These are phyloP conservation scores for Lycocerus yunnanus DNA, from an alignment of 2,888 invertebrate genomes.

Conservation along the genomic window DNA sequence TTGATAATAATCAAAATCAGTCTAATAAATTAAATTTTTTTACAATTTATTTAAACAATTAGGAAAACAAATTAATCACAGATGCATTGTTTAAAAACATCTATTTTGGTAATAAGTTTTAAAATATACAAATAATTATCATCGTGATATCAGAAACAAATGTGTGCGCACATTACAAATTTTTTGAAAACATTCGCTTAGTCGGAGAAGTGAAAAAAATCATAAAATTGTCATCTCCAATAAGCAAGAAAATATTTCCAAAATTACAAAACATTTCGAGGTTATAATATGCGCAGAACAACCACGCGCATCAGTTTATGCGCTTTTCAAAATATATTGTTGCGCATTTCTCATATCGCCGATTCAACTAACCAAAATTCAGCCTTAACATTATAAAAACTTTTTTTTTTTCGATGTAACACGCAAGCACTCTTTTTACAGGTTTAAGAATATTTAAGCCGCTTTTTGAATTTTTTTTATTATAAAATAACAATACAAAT, in stretches of 20 bases:
- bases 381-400: not conserved
- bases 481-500: conserved; percentile 27
- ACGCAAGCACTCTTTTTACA: conserved; percentile 23
- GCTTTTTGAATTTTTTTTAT: conserved; percentile 6
- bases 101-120: not conserved
- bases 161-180: not conserved
- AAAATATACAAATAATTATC: not conserved
- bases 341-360: not conserved
- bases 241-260: not conserved
- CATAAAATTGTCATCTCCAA: not conserved
- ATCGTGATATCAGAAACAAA: not conserved
- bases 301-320: not conserved
- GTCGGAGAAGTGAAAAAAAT: not conserved
- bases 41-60: conserved; percentile 9
- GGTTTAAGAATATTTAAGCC: conserved; percentile 19
- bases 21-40: not conserved
- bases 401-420: conserved; percentile 28
- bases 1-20: not conserved
- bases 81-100: conserved; percentile 9
- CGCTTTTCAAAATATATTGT: not conserved
- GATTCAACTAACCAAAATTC: not conserved
- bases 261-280: not conserved
- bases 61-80: conserved; percentile 11
- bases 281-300: not conserved
- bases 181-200: not conserved